Evolutionary conservation across 2,797 vertebrate species (phyloP).

Genomic region (Brotogeris chrysoptera): DNA sequence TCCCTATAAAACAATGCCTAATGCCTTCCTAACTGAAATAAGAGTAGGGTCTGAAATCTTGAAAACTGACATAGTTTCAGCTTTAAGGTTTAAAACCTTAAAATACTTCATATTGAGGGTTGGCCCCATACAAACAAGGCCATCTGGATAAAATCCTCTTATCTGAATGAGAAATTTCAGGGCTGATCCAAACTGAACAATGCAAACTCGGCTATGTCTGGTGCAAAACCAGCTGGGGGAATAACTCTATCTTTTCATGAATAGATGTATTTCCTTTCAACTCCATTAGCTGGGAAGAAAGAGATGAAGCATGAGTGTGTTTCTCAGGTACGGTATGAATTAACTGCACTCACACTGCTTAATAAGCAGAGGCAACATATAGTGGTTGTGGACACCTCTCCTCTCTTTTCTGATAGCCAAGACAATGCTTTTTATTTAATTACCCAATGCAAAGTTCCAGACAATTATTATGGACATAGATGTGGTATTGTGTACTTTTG

Average conservation of each 20-base stretch:
- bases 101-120: background rate
- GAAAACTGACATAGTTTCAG: background rate
- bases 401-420: background rate
- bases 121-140: background rate
- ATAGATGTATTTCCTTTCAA: background rate
- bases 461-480: background rate
- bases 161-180: background rate
- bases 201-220: background rate
- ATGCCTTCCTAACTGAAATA: background rate
- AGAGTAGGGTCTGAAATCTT: background rate
- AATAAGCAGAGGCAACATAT: background rate
- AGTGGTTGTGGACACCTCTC: background rate
- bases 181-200: background rate
- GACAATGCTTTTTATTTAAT: background rate
- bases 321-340: background rate
- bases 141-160: background rate
- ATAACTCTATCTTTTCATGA: background rate
- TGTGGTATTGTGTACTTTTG: background rate
- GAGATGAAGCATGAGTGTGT: rapidly evolving
- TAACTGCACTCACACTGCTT: background rate
- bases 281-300: background rate
- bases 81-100: background rate
- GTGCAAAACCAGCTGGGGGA: background rate
- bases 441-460: background rate
- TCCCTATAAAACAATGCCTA: background rate